Evolutionary conservation across 2,888 invertebrate genomes (phyloP).

Genomic region (Eristalinus aeneus): DNA sequence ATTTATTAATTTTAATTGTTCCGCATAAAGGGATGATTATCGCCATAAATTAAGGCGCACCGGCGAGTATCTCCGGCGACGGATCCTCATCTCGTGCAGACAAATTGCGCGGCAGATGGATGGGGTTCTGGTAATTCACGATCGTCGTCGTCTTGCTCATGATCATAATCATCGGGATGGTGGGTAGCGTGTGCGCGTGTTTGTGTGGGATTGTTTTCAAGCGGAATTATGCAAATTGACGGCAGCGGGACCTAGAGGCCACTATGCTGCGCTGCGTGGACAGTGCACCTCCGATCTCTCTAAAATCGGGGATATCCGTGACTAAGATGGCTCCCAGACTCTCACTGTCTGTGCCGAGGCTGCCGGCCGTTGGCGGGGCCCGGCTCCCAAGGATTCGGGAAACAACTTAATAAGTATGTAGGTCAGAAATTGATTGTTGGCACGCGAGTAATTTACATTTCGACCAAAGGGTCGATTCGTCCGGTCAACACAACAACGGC

Average conservation of each 20-base stretch:
- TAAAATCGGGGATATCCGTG: constrained; percentile 19
- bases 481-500: background rate
- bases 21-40: constrained; percentile 71
- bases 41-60: constrained; percentile 59
- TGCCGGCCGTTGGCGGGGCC: background rate
- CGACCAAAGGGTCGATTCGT: constrained; percentile 30
- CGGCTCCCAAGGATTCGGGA: constrained; percentile 67
- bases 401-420: constrained; percentile 77
- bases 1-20: constrained; percentile 79
- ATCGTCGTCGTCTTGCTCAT: constrained; percentile 49
- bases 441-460: constrained; percentile 75
- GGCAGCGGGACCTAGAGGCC: constrained; percentile 60
- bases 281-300: constrained; percentile 53
- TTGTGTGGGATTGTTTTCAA: constrained; percentile 16
- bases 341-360: constrained; percentile 7
- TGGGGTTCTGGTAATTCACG: constrained; percentile 64
- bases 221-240: constrained; percentile 67
- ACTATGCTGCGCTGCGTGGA: constrained; percentile 47
- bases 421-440: constrained; percentile 80
- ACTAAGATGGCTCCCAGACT: constrained; percentile 3
- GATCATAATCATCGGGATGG: constrained; percentile 46
- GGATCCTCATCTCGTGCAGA: constrained; percentile 64
- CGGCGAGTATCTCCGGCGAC: background rate
- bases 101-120: constrained; percentile 67
- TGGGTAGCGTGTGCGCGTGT: background rate